Conservation (phyloP, 2,113 vertebrate genomes). For the Rhizomys pruinosus region DNA sequence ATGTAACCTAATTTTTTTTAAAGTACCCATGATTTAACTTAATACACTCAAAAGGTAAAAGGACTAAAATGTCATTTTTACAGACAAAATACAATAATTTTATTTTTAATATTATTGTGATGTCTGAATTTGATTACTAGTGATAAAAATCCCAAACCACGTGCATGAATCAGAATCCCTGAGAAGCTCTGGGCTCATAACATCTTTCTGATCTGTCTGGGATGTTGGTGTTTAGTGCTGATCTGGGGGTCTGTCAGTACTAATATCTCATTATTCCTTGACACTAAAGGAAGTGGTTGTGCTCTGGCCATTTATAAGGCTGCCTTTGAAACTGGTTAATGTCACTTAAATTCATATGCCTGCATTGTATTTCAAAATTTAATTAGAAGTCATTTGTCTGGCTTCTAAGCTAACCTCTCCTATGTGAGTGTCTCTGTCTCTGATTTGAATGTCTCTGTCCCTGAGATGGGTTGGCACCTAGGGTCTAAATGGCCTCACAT, state of each 20-base stretch:
- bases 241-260: background rate
- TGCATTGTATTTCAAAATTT: conserved; percentile 25
- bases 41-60: background rate
- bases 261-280: too few relatives aligned
- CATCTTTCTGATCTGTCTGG: background rate
- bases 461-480: background rate
- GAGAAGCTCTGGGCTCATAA: fast-evolving
- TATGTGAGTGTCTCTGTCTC: background rate
- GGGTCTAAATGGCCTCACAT: background rate
- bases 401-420: conserved; percentile 8
- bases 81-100: background rate
- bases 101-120: background rate
- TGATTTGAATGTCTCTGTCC: background rate
- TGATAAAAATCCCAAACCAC: background rate
- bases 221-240: background rate
- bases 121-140: background rate
- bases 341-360: background rate
- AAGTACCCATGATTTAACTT: background rate
- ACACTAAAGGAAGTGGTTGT: background rate
- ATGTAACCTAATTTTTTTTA: background rate
- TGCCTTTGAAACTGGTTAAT: background rate
- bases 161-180: background rate
- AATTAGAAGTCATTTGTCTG: conserved; percentile 35
- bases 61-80: background rate
- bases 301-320: background rate